phyloP scores from a whole-genome alignment of 2,888 invertebrate genomes.

The Epinotia nisella region DNA sequence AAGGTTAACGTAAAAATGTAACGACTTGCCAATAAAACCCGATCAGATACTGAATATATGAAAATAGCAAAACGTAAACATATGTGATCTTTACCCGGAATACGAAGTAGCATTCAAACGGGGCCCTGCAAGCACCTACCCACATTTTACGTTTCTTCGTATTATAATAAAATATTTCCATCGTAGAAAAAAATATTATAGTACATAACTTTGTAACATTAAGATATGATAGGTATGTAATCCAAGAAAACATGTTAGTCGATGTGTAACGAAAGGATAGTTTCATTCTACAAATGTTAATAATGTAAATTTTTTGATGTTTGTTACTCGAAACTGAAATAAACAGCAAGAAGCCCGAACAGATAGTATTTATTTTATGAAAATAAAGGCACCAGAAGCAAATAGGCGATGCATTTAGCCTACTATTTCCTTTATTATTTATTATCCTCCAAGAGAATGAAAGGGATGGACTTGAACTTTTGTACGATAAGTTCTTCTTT shows the following conservation, averaged over 20 bases:
- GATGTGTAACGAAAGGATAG: neutral
- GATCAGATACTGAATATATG: constrained; percentile 39
- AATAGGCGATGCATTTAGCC: too few relatives aligned
- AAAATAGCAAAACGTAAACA: constrained; percentile 47
- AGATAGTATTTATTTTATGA: too few relatives aligned
- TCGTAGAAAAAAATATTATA: neutral
- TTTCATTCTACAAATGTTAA: neutral
- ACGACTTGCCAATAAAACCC: constrained; percentile 39
- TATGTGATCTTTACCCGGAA: constrained; percentile 60
- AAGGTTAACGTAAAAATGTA: constrained; percentile 23
- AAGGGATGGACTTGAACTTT: too few relatives aligned
- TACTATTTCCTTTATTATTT: too few relatives aligned
- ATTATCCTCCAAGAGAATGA: too few relatives aligned
- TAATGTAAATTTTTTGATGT: too few relatives aligned
- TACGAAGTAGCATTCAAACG: constrained; percentile 60
- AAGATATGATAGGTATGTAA: neutral
- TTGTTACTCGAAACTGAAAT: too few relatives aligned
- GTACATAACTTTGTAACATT: neutral
- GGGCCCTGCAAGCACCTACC: constrained; percentile 8
- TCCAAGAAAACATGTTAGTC: neutral
- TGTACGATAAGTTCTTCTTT: too few relatives aligned
- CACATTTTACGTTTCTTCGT: constrained; percentile 18
- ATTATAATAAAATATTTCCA: constrained; percentile 14
- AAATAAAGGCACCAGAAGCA: too few relatives aligned
- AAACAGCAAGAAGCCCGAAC: too few relatives aligned